Percentiles rank a stretch among this genome's conserved stretches.
phyloP scores from a whole-genome alignment of 1,140 invertebrate species.

The Homarus americanus region DNA sequence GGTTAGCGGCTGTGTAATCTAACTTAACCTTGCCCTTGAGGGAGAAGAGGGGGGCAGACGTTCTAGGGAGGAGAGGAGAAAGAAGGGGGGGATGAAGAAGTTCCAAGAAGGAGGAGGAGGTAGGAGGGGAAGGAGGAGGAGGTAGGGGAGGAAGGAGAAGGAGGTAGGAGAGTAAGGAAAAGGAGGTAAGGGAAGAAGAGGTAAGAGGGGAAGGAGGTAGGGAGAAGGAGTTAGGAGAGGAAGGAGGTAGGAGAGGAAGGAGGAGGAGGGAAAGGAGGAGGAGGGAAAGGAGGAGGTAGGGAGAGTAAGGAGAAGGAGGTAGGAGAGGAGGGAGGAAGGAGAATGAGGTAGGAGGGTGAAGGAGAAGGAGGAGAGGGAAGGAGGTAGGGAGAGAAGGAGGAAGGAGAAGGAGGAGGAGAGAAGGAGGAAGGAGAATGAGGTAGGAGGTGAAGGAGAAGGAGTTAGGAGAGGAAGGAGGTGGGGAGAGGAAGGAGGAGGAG shows the following conservation, averaged over 20 bases:
- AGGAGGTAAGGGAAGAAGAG: background rate
- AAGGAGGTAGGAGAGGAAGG: background rate
- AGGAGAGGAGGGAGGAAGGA: background rate
- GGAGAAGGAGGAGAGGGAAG: background rate
- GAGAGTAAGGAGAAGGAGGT: background rate
- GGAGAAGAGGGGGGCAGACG: too few relatives aligned
- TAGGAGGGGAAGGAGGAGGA: too few relatives aligned
- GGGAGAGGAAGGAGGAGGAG: too few relatives aligned
- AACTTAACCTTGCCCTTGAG: too few relatives aligned
- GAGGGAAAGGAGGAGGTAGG: background rate
- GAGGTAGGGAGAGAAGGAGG: background rate
- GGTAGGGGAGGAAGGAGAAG: background rate
- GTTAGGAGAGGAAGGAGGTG: too few relatives aligned
- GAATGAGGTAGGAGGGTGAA: background rate
- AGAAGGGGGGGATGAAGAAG: too few relatives aligned
- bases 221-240: background rate
- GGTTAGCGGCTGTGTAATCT: too few relatives aligned
- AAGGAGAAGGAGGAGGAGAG: conserved; percentile 24
- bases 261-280: background rate
- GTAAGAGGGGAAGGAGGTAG: background rate
- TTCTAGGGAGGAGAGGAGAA: too few relatives aligned
- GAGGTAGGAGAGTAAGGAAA: background rate
- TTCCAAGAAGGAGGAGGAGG: too few relatives aligned
- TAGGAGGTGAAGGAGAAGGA: too few relatives aligned
- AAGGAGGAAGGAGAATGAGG: background rate